Conservation (phyloP, 2,113 vertebrate genomes). For the Amazona guildingii region DNA sequence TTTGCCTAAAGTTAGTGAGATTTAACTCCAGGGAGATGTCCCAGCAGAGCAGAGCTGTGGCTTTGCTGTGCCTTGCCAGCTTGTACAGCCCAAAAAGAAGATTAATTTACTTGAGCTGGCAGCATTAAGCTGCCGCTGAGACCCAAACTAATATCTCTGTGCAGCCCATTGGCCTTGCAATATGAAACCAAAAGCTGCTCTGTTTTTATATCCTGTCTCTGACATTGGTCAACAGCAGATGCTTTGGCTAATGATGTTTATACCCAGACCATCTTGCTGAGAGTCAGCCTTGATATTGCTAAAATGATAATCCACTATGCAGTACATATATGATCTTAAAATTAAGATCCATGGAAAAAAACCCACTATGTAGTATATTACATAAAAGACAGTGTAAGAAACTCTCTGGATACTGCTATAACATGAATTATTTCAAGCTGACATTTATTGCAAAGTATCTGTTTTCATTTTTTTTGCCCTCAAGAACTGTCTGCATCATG, state of each 20-base stretch:
- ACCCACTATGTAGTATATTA: neutral
- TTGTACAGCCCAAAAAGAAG: neutral
- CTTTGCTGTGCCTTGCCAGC: neutral
- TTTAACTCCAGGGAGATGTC: neutral
- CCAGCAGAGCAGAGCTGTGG: neutral
- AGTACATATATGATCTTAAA: neutral
- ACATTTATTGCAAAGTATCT: neutral
- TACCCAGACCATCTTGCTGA: neutral
- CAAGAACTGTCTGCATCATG: neutral
- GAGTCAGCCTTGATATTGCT: neutral
- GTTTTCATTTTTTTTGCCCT: neutral
- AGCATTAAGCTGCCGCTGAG: neutral
- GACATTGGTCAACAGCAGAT: neutral
- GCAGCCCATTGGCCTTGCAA: neutral
- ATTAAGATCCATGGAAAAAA: neutral
- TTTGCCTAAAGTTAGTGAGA: neutral
- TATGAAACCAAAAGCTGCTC: neutral
- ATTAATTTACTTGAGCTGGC: neutral
- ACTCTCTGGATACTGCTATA: neutral
- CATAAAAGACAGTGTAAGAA: neutral
- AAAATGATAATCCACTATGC: neutral
- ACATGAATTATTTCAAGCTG: neutral
- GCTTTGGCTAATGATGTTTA: neutral
- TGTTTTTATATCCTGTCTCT: neutral
- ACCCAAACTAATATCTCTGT: neutral